These are phyloP conservation scores for Episyrphus balteatus DNA, from an alignment of 1,140 invertebrate species.

Conservation along the genomic window DNA sequence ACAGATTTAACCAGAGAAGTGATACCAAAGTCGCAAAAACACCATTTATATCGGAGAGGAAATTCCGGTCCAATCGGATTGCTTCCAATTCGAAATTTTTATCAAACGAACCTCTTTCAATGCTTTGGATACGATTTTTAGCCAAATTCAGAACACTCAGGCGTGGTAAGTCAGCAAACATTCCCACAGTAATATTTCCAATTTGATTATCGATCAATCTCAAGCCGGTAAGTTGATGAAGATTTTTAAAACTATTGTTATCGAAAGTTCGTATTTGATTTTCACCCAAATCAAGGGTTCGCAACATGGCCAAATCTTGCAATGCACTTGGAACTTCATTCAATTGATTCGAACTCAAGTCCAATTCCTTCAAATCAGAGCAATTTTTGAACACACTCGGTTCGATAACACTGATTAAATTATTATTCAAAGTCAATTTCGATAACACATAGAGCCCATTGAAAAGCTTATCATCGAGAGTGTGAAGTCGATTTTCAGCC, in stretches of 20 bases:
- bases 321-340: slow-evolving; percentile 69
- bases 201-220: slow-evolving; percentile 77
- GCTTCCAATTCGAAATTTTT: slow-evolving; percentile 68
- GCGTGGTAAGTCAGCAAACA: slow-evolving; percentile 72
- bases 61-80: slow-evolving; percentile 75
- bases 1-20: slow-evolving; percentile 77
- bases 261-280: slow-evolving; percentile 70
- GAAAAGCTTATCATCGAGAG: slow-evolving; percentile 68
- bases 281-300: slow-evolving; percentile 75
- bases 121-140: slow-evolving; percentile 73
- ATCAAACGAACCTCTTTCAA: slow-evolving; percentile 72
- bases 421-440: slow-evolving; percentile 74
- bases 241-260: slow-evolving; percentile 71
- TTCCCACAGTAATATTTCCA: slow-evolving; percentile 68
- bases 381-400: slow-evolving; percentile 79
- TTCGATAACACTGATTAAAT: slow-evolving; percentile 69
- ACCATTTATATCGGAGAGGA: slow-evolving; percentile 74
- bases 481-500: slow-evolving; percentile 71
- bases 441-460: slow-evolving; percentile 75
- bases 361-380: slow-evolving; percentile 79
- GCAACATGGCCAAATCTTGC: slow-evolving; percentile 67
- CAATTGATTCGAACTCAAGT: slow-evolving; percentile 76
- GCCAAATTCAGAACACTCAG: slow-evolving; percentile 78
- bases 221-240: slow-evolving; percentile 74
- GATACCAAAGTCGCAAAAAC: slow-evolving; percentile 69